Base-by-base conservation (phyloP, 2,888 invertebrate species). In the Geotrupes spiniger region DNA sequence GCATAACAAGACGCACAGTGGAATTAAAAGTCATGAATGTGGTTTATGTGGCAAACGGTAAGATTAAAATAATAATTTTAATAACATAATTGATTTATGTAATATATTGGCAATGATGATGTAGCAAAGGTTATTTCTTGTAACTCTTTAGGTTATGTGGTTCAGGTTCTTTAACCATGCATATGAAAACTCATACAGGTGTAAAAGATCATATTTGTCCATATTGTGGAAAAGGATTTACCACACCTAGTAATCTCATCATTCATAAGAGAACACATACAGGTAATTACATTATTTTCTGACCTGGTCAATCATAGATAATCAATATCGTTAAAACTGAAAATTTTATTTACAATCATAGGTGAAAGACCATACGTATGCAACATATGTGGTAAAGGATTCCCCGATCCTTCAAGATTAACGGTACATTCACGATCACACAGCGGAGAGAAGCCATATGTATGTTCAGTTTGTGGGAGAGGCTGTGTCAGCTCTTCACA, bases 171-270 rank as follows among this genome's bases (percentile, higher is more conserved):
- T 60, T 73, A 42, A 64, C 70, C 55, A 66, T 76, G 58, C 79
- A 79, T 57, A 74, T 76, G 67, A 75, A 78, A 55, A 76, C 70
- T 9, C 78, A 78, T 55, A 75, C 76, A 17, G 74, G 72, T 1
- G 50, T 70, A 12, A 72, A 68, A 52, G 71, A 73, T 58, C 69
- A 70, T 52, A 62, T 70, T 33, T 73, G 73, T 54, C 64, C 67
- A 1, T 71, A 59, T 54, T 73, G 73, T 54, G 68, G 68, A 4
- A 72, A 71, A 63, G 70, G 68, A n/a, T 73, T 73, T 53, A 70
- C 71, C 1, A 69, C 69, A 2, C 63, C 69, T 1, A 71, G 71
- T 57, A 72, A 72, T 56, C 58, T 73, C 16, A 68, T 65, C 12
- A 72, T 72, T 14, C 73, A 73, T 52, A 71, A 69, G 58, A 59